Evolutionary conservation across 2,113 vertebrate species (phyloP).

Genomic region (Ciconia boyciana): DNA sequence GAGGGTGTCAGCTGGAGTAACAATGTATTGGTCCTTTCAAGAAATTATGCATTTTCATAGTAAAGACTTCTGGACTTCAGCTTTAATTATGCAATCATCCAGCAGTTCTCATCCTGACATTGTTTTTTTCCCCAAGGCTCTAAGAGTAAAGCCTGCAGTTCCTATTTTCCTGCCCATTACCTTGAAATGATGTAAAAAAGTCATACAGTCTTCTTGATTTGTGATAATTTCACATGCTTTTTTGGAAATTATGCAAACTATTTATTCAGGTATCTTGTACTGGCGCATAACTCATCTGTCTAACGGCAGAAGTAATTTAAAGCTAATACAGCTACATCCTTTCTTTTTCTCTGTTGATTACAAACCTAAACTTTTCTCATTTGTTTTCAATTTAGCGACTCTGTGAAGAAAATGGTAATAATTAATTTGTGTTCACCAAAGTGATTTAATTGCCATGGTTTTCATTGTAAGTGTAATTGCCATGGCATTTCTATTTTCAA

Average conservation of each 20-base stretch:
- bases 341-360: neutral
- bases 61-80: neutral
- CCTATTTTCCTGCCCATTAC: neutral
- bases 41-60: neutral
- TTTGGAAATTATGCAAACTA: neutral
- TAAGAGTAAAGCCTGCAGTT: neutral
- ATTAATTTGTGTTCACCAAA: slow-evolving; percentile 17
- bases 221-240: neutral
- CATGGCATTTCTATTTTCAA: neutral
- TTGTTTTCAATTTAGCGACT: neutral
- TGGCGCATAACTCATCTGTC: neutral
- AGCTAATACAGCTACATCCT: neutral
- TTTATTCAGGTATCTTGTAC: neutral
- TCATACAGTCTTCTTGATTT: neutral
- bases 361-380: neutral
- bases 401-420: neutral
- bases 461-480: slow-evolving; percentile 3
- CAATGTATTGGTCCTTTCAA: neutral
- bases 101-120: neutral
- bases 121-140: neutral
- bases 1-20: neutral
- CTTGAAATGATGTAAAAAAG: neutral
- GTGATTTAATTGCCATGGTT: slow-evolving; percentile 5
- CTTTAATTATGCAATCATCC: neutral
- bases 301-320: neutral